Conservation (phyloP, 2,113 vertebrate genomes). For the Stigmatopora nigra region DNA sequence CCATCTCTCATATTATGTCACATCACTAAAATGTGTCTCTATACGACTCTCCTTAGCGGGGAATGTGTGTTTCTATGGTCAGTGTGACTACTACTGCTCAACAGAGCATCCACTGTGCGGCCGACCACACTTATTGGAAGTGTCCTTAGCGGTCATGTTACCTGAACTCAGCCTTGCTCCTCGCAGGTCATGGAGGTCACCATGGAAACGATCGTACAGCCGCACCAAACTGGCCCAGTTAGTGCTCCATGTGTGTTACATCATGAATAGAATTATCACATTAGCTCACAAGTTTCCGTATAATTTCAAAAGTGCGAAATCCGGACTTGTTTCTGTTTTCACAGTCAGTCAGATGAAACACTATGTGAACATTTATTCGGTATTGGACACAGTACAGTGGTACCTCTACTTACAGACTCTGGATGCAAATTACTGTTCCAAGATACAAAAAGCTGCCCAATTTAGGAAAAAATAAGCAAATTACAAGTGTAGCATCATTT, state of each 20-base stretch:
- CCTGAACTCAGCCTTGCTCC: conserved; percentile 85
- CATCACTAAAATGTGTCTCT: background rate
- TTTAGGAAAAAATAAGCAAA: too few species aligned
- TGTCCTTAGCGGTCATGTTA: conserved; percentile 86
- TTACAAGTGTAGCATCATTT: too few species aligned
- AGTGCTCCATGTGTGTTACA: conserved; percentile 11
- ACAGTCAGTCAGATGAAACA: too few species aligned
- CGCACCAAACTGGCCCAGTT: conserved; percentile 55
- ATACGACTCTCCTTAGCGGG: conserved; percentile 41
- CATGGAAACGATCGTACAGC: conserved; percentile 89
- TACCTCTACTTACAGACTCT: too few species aligned
- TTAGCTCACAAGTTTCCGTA: background rate
- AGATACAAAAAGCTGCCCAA: too few species aligned
- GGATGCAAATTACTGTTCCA: too few species aligned
- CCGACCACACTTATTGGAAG: conserved; percentile 83
- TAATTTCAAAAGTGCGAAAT: background rate
- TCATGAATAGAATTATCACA: background rate
- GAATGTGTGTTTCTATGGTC: conserved; percentile 93
- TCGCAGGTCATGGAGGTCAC: conserved; percentile 94
- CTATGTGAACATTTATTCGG: too few species aligned
- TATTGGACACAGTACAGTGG: too few species aligned
- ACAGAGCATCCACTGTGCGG: conserved; percentile 89
- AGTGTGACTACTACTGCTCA: conserved; percentile 95
- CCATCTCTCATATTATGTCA: background rate
- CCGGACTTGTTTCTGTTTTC: background rate